These are phyloP conservation scores for Bovichtus diacanthus DNA, from an alignment of 2,797 vertebrate genomes.

Conservation along the genomic window DNA sequence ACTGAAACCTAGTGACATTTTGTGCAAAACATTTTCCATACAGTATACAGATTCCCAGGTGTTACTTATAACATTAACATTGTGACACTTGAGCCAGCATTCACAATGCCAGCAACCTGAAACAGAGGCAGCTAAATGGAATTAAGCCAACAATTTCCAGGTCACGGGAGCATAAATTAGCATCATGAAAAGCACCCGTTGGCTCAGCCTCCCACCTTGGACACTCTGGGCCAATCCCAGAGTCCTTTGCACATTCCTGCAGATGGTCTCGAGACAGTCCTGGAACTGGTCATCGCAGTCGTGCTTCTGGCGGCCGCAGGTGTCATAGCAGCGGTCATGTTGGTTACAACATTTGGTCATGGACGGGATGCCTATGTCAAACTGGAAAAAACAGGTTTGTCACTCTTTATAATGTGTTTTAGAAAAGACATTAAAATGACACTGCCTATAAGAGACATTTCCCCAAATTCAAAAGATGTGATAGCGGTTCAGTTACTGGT, in stretches of 20 bases:
- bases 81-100: not conserved
- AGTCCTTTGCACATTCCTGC: conserved; percentile 91
- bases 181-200: not conserved
- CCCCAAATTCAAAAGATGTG: not conserved
- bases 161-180: too few species aligned
- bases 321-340: conserved; percentile 96
- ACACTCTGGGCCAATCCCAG: conserved; percentile 91
- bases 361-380: conserved; percentile 96
- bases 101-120: not conserved
- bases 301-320: conserved; percentile 91
- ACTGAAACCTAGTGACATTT: not conserved
- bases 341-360: conserved; percentile 98
- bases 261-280: conserved; percentile 93
- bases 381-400: conserved; percentile 78
- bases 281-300: conserved; percentile 95
- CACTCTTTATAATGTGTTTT: not conserved
- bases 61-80: not conserved
- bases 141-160: too few species aligned
- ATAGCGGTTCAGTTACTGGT: not conserved
- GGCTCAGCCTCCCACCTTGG: conserved; percentile 85
- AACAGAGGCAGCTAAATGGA: not conserved
- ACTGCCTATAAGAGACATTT: not conserved
- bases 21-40: not conserved
- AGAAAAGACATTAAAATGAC: not conserved
- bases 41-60: not conserved